These are phyloP conservation scores for Marmota flaviventris DNA, from an alignment of 2,113 vertebrate species.

Conservation along the genomic window DNA sequence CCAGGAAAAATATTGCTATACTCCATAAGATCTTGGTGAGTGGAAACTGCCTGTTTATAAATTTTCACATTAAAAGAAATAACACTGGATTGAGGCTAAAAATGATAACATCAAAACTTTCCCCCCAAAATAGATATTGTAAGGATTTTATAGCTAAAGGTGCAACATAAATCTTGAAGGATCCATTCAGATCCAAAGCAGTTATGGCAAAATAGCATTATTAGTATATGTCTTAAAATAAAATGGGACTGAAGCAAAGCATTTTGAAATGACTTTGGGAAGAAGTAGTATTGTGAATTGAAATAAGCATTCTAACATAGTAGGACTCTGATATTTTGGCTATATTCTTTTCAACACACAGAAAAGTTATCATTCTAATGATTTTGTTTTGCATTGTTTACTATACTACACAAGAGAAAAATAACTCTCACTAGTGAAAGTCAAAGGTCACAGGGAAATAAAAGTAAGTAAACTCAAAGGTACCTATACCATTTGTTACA, in stretches of 20 bases:
- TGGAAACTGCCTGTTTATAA: conserved; percentile 63
- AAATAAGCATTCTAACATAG: not conserved
- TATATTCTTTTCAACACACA: not conserved
- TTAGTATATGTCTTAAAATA: conserved; percentile 57
- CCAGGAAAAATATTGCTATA: conserved; percentile 24
- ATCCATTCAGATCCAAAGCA: conserved; percentile 49
- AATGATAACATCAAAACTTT: conserved; percentile 72
- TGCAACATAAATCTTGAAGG: conserved; percentile 76
- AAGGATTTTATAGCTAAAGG: conserved; percentile 71
- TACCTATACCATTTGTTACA: not conserved
- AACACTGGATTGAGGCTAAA: conserved; percentile 74
- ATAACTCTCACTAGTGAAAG: not conserved
- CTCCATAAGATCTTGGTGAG: not conserved
- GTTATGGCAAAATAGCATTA: conserved; percentile 46
- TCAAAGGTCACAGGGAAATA: not conserved
- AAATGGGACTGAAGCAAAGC: not conserved
- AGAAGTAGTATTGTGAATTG: not conserved
- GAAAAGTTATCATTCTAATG: not conserved
- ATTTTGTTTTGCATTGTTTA: not conserved
- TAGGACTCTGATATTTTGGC: not conserved
- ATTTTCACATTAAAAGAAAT: conserved; percentile 71
- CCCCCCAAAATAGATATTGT: conserved; percentile 66
- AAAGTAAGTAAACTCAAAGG: not conserved
- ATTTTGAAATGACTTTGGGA: conserved; percentile 72
- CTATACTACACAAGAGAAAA: not conserved